A percentile compares a stretch with the other conserved stretches of the same genome.
Evolutionary conservation across 64 coral and sea anemone species (phyloP).

Genomic region (Stylophora pistillata): DNA sequence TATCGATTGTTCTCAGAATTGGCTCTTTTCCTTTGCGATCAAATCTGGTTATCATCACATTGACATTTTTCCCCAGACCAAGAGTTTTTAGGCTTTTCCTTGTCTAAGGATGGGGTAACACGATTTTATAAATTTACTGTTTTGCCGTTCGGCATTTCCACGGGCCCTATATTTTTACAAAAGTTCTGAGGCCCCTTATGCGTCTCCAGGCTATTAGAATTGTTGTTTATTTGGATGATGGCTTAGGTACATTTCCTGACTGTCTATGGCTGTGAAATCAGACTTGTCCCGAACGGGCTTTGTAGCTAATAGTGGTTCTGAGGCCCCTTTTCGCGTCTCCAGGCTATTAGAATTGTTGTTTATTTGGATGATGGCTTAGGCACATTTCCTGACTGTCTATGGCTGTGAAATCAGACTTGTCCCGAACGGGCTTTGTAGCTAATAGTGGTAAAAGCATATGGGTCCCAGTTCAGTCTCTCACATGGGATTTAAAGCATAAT

Average conservation of each 20-base stretch:
- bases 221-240: conserved; percentile 11
- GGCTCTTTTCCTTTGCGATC: conserved; percentile 62
- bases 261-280: conserved; percentile 40
- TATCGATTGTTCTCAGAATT: background rate
- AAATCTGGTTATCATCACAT: conserved; percentile 63
- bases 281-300: conserved; percentile 39
- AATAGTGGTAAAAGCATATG: conserved; percentile 26
- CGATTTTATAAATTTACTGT: conserved; percentile 53
- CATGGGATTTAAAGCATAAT: conserved; percentile 37
- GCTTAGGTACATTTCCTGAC: background rate
- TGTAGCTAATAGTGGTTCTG: conserved; percentile 30
- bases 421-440: conserved; percentile 38
- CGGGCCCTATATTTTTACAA: conserved; percentile 50
- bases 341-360: no score
- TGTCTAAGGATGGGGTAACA: conserved; percentile 11
- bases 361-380: conserved; percentile 25
- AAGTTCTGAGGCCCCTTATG: conserved; percentile 36
- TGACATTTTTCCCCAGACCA: no score
- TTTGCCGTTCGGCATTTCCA: conserved; percentile 14
- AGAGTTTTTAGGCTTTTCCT: conserved; percentile 42
- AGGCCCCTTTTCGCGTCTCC: no score
- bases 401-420: conserved; percentile 43
- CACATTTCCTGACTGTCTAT: background rate
- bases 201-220: conserved; percentile 16
- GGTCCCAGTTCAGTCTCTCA: conserved; percentile 17